These are phyloP conservation scores for Glandiceps talaboti DNA, from an alignment of 53 echinoderm and acorn worm genomes.

Conservation along the genomic window DNA sequence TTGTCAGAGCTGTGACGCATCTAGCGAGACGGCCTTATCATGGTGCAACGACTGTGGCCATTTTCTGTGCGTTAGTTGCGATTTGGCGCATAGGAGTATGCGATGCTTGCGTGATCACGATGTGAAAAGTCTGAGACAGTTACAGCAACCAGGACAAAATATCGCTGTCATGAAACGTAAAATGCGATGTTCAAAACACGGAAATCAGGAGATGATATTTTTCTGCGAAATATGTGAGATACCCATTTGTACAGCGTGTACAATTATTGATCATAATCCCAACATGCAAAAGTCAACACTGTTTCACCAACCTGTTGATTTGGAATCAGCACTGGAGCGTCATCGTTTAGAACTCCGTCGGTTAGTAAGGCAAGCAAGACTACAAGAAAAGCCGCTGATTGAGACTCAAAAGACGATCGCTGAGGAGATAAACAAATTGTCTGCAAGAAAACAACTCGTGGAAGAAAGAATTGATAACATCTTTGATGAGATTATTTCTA, in stretches of 20 bases:
- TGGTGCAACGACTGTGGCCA: neutral
- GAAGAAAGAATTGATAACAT: neutral
- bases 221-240: neutral
- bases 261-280: neutral
- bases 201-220: neutral
- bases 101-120: neutral
- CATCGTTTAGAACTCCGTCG: neutral
- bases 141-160: neutral
- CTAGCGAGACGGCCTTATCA: neutral
- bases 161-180: neutral
- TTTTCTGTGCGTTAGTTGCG: neutral
- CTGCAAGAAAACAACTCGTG: neutral
- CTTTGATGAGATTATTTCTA: neutral
- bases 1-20: neutral
- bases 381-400: neutral
- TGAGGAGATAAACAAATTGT: neutral
- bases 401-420: neutral
- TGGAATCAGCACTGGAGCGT: neutral
- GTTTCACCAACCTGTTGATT: neutral
- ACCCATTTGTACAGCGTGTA: neutral
- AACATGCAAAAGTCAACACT: neutral
- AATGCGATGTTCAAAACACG: neutral
- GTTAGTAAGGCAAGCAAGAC: neutral
- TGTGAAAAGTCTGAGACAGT: neutral
- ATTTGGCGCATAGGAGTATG: neutral